Evolutionary conservation across 2,113 vertebrate genomes (phyloP), one percentile per base, ranked within the genome.

Genomic region (Esox niger): DNA sequence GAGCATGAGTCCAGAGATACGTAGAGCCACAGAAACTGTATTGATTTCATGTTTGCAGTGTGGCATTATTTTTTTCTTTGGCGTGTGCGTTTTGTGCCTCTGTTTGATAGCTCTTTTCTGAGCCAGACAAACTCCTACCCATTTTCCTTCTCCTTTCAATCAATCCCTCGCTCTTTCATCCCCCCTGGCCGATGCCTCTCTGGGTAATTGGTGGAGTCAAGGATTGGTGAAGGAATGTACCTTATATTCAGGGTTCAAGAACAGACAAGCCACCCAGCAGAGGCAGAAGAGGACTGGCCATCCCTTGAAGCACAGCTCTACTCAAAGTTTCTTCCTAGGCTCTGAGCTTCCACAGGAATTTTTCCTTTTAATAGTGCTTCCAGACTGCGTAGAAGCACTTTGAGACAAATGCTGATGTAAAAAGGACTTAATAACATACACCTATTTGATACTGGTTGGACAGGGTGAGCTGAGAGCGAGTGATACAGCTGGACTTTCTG

Each of bases 11-110:
- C 47, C 56, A 47, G 33, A 68, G 32, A 74, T 66, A 72, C 71
- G n/a, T n/a, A 69, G 49, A 26, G 29, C 23, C 32, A 30, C 43
- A 62, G 63, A 63, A 61, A 61, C 62, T 62, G 15, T 77, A 79
- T 82, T 64, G 74, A 82, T 82, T 70, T 67, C 32, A 67, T 56
- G 74, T 77, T 82, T 74, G 66, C 56, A 73, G 70, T 66, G 46
- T 27, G 13, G 21, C 15, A 6, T 2, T 5, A 13, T 54, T 65
- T 66, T 54, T 32, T 15, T 55, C 2, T 66, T 10, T 27, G 57
- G 31, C 35, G 32, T n/a, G 21, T 47, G n/a, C 23, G 46, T 35
- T 43, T 10, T 33, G 60, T 64, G 17, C 31, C 31, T 47, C 30
- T 46, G 32, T 52, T 57, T 70, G 58, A 72, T 61, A 23, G 32